Conservation (phyloP, 2,888 invertebrate species). For the Calliopum simillimum region DNA sequence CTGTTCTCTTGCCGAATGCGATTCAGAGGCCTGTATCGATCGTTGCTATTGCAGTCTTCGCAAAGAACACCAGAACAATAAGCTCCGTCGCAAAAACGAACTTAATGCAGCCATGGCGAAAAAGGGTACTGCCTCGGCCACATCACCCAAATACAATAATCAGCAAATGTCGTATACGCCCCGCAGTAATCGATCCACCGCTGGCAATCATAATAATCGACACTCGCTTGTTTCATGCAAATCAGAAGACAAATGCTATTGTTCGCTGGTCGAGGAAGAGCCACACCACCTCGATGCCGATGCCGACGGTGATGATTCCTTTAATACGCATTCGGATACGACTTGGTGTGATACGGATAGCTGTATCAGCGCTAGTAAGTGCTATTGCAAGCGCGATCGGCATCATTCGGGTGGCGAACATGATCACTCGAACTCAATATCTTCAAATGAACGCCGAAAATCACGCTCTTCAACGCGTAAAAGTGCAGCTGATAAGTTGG, state of each 20-base stretch:
- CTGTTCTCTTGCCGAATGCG: slow-evolving; percentile 90
- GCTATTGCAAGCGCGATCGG: slow-evolving; percentile 75
- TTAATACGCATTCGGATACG: slow-evolving; percentile 64
- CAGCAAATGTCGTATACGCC: neutral
- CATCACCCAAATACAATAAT: neutral
- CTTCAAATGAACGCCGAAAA: slow-evolving; percentile 41
- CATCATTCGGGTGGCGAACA: slow-evolving; percentile 40
- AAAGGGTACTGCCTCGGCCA: slow-evolving; percentile 9
- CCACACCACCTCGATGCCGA: slow-evolving; percentile 46
- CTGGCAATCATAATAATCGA: slow-evolving; percentile 50
- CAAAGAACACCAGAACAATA: slow-evolving; percentile 54
- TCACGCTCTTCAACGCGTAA: slow-evolving; percentile 55
- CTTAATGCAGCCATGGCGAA: slow-evolving; percentile 49
- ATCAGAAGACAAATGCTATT: slow-evolving; percentile 74
- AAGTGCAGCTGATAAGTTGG: slow-evolving; percentile 73
- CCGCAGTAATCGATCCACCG: neutral
- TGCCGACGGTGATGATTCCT: slow-evolving; percentile 64
- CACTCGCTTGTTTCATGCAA: slow-evolving; percentile 67
- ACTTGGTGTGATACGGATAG: slow-evolving; percentile 85
- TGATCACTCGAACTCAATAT: slow-evolving; percentile 19
- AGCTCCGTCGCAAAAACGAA: slow-evolving; percentile 56
- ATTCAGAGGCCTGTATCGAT: slow-evolving; percentile 87
- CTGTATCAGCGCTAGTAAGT: slow-evolving; percentile 88
- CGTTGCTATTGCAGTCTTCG: slow-evolving; percentile 84
- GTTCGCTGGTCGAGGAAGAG: slow-evolving; percentile 70